Evolutionary conservation across 2,113 vertebrate genomes (phyloP).

Genomic region (Brevimyrus niger): DNA sequence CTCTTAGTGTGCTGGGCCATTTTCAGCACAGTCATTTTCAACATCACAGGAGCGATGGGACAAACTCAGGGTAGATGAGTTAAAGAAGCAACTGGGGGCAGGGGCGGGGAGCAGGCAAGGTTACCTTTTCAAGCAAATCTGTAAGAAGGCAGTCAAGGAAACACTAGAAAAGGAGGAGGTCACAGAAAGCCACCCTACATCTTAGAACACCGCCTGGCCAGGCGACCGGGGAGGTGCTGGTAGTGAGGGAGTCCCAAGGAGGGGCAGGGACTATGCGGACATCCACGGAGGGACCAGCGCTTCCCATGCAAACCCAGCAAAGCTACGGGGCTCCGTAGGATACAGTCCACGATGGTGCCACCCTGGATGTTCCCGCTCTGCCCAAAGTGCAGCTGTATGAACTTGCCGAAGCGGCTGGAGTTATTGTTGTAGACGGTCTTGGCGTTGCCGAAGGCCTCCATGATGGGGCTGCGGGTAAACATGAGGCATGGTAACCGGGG

Average conservation of each 20-base stretch:
- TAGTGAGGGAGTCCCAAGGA: background rate
- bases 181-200: background rate
- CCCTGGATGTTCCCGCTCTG: constrained; percentile 83
- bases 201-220: background rate
- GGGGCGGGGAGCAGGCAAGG: background rate
- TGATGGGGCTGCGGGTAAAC: constrained; percentile 67
- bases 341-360: constrained; percentile 83
- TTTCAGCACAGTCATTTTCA: background rate
- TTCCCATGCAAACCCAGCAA: background rate
- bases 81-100: background rate
- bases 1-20: background rate
- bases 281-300: background rate
- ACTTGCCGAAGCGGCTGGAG: constrained; percentile 87
- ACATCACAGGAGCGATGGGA: background rate
- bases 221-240: background rate
- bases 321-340: constrained; percentile 43
- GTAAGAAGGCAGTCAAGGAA: constrained; percentile 43
- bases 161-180: background rate
- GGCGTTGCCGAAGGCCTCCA: constrained; percentile 86
- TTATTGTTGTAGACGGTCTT: constrained; percentile 92
- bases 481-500: background rate
- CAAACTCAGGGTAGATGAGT: background rate
- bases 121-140: constrained; percentile 70
- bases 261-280: background rate
- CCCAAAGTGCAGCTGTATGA: constrained; percentile 86